A percentile compares a stretch with the other conserved stretches of the same genome.
These are phyloP conservation scores for Bombus waltoni DNA, from an alignment of 1,140 invertebrate species.

Conservation along the genomic window DNA sequence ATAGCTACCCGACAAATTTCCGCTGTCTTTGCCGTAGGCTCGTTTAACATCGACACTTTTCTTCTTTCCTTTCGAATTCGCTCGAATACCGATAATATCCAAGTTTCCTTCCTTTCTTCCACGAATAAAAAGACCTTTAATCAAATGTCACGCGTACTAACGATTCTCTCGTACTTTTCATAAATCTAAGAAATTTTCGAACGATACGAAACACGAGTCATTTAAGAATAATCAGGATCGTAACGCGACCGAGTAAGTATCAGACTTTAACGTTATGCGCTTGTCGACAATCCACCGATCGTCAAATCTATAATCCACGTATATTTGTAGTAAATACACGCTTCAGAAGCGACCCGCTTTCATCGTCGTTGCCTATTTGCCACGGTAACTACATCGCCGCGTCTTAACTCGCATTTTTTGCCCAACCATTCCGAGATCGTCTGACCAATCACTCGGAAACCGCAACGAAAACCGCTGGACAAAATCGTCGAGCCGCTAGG, in stretches of 20 bases:
- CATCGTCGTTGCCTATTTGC: not conserved
- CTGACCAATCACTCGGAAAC: not conserved
- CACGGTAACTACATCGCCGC: not conserved
- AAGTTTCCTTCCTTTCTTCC: too few relatives aligned
- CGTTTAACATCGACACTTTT: not conserved
- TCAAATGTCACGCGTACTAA: too few relatives aligned
- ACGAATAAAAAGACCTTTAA: too few relatives aligned
- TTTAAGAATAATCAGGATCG: too few relatives aligned
- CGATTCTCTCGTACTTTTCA: too few relatives aligned
- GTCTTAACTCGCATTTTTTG: not conserved
- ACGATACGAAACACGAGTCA: too few relatives aligned
- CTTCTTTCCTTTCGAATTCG: not conserved
- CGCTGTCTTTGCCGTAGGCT: not conserved
- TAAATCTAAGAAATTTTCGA: too few relatives aligned
- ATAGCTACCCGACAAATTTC: slow-evolving; percentile 32
- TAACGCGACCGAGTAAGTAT: too few relatives aligned
- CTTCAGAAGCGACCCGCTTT: not conserved
- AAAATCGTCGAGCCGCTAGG: not conserved
- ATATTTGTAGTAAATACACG: too few relatives aligned
- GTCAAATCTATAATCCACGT: too few relatives aligned
- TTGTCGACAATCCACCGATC: too few relatives aligned
- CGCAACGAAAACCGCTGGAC: not conserved
- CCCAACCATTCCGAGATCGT: not conserved
- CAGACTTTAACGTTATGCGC: fast-evolving
- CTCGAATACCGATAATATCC: too few relatives aligned